Conservation (phyloP, 2,113 vertebrate genomes). For the Grammomys dolichurus region DNA sequence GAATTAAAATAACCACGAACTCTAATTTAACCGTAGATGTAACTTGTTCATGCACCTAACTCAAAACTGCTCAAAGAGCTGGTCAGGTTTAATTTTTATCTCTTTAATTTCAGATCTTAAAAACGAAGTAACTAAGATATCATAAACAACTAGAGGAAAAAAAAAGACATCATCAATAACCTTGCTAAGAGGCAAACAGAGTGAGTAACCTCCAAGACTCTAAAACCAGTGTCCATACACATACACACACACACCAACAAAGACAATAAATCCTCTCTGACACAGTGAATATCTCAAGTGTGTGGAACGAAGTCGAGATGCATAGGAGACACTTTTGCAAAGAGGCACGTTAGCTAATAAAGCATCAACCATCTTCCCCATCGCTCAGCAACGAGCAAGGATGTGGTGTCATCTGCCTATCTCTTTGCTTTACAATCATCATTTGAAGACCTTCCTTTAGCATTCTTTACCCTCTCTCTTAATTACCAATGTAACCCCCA, state of each 20-base stretch:
- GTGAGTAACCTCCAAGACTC: not conserved
- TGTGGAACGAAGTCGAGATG: not conserved
- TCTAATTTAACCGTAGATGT: constrained; percentile 48
- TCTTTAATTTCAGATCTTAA: not conserved
- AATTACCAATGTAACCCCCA: constrained; percentile 6
- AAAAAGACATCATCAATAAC: not conserved
- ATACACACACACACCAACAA: not conserved
- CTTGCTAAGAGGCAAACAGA: not conserved
- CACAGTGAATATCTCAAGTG: not conserved
- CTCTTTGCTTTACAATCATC: constrained; percentile 18
- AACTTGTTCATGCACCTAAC: constrained; percentile 32
- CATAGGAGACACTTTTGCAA: not conserved
- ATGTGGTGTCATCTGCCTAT: not conserved
- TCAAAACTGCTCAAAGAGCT: not conserved
- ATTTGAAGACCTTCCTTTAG: constrained; percentile 23
- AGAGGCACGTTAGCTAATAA: not conserved
- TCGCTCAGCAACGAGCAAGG: not conserved
- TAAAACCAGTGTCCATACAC: not conserved
- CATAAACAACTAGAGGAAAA: not conserved
- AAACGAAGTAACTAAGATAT: not conserved
- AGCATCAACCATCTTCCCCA: not conserved
- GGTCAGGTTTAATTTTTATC: constrained; percentile 18
- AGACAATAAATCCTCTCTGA: not conserved
- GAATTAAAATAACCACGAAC: constrained; percentile 46
- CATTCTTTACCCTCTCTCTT: constrained; percentile 44